Percentiles rank a stretch among this genome's conserved stretches.
These are phyloP conservation scores for Sebastes cheni DNA, from an alignment of 2,797 vertebrate species.

Conservation along the genomic window DNA sequence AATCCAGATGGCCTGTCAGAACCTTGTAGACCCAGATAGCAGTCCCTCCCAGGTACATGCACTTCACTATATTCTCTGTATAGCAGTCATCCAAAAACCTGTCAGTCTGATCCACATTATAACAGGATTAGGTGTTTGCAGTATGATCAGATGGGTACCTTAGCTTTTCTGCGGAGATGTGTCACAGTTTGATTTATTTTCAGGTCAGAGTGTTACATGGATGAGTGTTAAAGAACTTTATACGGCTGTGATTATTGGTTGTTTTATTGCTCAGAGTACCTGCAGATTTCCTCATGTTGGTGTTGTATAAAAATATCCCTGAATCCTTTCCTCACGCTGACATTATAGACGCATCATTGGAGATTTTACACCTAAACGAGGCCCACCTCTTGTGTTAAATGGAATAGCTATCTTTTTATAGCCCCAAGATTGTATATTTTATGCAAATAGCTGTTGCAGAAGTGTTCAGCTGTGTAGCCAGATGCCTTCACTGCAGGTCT, in stretches of 20 bases:
- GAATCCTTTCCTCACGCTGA: neutral
- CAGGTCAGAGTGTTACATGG: neutral
- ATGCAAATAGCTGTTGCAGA: neutral
- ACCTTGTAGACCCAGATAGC: conserved; percentile 94
- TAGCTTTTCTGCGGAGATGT: neutral
- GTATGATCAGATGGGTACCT: neutral
- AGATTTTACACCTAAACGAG: neutral
- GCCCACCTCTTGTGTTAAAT: neutral
- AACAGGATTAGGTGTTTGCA: neutral
- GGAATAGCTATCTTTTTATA: neutral
- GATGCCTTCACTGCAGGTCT: neutral
- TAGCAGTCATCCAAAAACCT: neutral
- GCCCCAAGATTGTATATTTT: neutral
- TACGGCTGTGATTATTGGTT: neutral
- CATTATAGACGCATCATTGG: neutral
- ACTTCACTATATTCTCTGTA: neutral
- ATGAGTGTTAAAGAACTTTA: neutral
- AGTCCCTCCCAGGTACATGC: conserved; percentile 93
- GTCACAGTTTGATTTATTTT: neutral
- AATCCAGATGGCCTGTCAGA: conserved; percentile 99
- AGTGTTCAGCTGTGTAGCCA: neutral
- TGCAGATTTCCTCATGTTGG: neutral
- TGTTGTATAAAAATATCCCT: neutral
- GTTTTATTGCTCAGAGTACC: neutral
- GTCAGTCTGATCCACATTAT: neutral